Evolutionary conservation across 1,140 invertebrate genomes (phyloP).

Genomic region (Chrysoperla carnea): DNA sequence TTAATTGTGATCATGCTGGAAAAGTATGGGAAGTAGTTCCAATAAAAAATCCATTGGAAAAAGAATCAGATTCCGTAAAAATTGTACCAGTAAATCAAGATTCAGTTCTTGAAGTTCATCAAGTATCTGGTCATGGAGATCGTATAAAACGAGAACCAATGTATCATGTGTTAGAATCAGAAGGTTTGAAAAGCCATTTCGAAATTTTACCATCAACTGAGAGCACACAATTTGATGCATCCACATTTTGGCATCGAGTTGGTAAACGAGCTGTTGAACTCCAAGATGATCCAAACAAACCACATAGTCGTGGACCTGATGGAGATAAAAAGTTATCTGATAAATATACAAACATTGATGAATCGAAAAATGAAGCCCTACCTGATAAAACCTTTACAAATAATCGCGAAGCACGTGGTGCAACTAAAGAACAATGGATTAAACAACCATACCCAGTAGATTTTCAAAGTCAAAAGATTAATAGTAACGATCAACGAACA

Average conservation of each 20-base stretch:
- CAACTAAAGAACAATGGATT: constrained; percentile 14
- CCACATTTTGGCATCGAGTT: neutral
- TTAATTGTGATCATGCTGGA: too few species aligned
- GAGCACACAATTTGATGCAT: neutral
- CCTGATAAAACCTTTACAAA: neutral
- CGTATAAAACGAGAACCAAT: neutral
- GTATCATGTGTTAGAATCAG: neutral
- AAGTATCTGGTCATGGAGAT: neutral
- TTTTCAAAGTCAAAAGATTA: constrained; percentile 1
- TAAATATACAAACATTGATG: neutral
- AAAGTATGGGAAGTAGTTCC: too few species aligned
- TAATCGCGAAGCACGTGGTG: constrained; percentile 8
- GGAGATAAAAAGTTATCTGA: neutral
- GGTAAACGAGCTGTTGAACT: neutral
- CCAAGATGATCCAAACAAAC: neutral
- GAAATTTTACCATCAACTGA: neutral
- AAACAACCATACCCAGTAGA: constrained; percentile 14
- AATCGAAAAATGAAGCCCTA: neutral
- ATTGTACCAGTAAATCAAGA: neutral
- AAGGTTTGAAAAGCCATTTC: neutral
- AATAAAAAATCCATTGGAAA: too few species aligned
- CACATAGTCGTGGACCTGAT: neutral
- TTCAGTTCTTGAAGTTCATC: neutral
- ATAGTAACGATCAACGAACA: constrained; percentile 9
- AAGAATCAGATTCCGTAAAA: too few species aligned